Conservation (phyloP, 2,113 vertebrate genomes). For the Oreochromis aureus region DNA sequence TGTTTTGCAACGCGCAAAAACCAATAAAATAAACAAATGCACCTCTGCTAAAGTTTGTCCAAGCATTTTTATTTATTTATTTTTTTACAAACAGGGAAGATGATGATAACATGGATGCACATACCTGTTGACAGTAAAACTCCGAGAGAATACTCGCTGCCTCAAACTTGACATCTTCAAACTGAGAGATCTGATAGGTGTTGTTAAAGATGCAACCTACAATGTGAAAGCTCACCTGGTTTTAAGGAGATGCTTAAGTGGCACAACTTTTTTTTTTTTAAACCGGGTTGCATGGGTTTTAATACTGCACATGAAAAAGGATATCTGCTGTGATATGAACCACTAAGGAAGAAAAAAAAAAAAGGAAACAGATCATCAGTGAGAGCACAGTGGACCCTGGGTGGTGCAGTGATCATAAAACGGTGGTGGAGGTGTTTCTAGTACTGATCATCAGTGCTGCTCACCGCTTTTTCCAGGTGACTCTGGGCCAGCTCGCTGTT, state of each 20-base stretch:
- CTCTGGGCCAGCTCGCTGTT: constrained; percentile 87
- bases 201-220: not conserved
- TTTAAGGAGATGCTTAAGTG: not conserved
- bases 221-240: not conserved
- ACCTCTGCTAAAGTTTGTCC: not conserved
- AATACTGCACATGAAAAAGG: constrained; percentile 69
- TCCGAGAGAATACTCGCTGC: constrained; percentile 90
- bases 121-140: constrained; percentile 90
- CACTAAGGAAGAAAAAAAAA: constrained; percentile 71
- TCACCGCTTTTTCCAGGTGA: constrained; percentile 89
- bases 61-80: not conserved
- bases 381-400: not conserved
- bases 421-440: not conserved
- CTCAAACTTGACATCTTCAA: constrained; percentile 94
- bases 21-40: not conserved
- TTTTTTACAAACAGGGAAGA: not conserved
- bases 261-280: not conserved
- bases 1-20: not conserved
- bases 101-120: not conserved
- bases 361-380: not conserved
- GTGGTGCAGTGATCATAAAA: not conserved
- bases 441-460: not conserved
- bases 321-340: constrained; percentile 92
- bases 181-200: constrained; percentile 63
- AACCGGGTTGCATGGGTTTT: not conserved